Base-by-base conservation (phyloP, 2,113 vertebrate genomes). In the Bolborhynchus lineola region DNA sequence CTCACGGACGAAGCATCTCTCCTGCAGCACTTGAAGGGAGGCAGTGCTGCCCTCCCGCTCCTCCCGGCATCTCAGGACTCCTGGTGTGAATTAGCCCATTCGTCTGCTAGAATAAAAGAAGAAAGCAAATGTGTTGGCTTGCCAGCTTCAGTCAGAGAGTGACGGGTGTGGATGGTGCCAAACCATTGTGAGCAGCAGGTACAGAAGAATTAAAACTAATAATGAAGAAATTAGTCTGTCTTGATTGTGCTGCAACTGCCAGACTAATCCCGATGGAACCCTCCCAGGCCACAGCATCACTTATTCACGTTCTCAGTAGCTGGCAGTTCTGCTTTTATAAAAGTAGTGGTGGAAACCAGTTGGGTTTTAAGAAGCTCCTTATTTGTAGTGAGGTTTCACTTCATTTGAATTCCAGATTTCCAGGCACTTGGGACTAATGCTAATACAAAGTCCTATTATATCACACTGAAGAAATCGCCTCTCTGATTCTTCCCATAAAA, bases 251-350 rank as follows among this genome's bases (percentile, higher is more conserved):
- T 88, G 35, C n/a, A 11, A 35, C 29, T 31, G 50, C 33, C 83
- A 85, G 82, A 92, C 65, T 84, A 93, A 92, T 94, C 90, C 82
- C 50, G 10, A 60, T 64, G 62, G 86, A 91, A 78, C 49, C 90
- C 47, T 95, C 75, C 88, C 39, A 49, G 88, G 53, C 88, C 88
- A 83, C 65, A 95, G 83, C 90, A 96, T 71, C 90, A 17, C 72
- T 87, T 75, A 68, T 12, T 86, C 57, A 12, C 44, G 31, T 65
- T 75, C 64, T 82, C 92, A 91, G 92, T 62, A 96, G 75, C 87
- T 96, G 90, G 93, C 92, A 86, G 7, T 35, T 72, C 57, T 60
- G 33, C 26, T 84, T 52, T 84, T 75, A n/a, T 70, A 72, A 80
- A 88, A 86, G 39, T 4, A 76, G 37, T 80, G 37, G 46, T 92